A percentile compares a stretch with the other conserved stretches of the same genome.
Conservation (phyloP, 1,140 invertebrate genomes). For the Ctenoplectra terminalis region DNA sequence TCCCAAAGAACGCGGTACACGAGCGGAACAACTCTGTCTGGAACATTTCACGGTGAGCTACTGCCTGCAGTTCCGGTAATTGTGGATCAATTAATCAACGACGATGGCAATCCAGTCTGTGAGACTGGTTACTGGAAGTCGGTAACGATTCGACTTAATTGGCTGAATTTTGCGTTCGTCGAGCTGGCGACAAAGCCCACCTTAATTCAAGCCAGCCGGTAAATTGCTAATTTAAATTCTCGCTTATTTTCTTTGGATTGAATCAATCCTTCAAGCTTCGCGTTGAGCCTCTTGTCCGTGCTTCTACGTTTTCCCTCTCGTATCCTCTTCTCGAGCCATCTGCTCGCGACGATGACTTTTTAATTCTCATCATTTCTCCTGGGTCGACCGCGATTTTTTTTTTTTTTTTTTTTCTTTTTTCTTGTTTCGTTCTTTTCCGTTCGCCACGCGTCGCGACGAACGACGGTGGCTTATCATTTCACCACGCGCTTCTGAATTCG, state of each 20-base stretch:
- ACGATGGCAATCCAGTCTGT: background rate
- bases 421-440: background rate
- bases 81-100: constrained; percentile 35
- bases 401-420: background rate
- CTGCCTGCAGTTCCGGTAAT: background rate
- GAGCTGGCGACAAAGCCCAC: background rate
- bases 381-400: background rate
- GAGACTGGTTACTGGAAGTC: background rate
- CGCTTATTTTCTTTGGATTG: background rate
- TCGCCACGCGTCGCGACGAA: background rate
- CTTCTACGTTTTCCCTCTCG: background rate
- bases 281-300: background rate
- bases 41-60: background rate
- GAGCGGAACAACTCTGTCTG: background rate
- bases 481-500: background rate
- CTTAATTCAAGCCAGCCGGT: background rate
- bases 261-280: background rate
- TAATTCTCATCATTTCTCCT: background rate
- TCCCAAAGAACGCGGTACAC: background rate
- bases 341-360: background rate
- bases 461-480: background rate
- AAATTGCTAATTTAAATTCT: constrained; percentile 24
- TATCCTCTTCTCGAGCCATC: background rate
- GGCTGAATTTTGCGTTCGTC: constrained; percentile 15
- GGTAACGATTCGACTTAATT: constrained; percentile 17